Evolutionary conservation across 2,113 vertebrate genomes (phyloP), one percentile per base, ranked within the genome.

Genomic region (Clupea harengus): DNA sequence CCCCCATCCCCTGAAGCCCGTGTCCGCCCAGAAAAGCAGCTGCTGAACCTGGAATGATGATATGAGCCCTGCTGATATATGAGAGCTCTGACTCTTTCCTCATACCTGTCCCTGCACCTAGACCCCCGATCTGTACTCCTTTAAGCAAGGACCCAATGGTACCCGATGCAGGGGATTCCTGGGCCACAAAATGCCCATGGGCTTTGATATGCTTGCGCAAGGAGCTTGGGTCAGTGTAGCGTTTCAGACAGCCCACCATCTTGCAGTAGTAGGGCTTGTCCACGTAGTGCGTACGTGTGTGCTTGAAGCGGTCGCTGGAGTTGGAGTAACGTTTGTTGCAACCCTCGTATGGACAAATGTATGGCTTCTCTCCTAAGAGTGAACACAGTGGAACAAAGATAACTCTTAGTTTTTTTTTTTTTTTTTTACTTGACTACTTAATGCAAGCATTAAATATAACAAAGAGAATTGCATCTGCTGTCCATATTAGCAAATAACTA

Each of bases 231-330:
- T 99, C 98, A 0, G 98, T 99, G 96, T 99, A 99, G 93, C 98
- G 98, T 89, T 99, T 99, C 93, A 97, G 95, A 91, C 98, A 99
- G 91, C 98, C 98, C 0, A 94, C 96, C 98, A 99, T 99, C 96
- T 98, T 99, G 97, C 98, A 99, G 94, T 95, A 97, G 93, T 99
- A 99, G 84, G 98, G 98, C 93, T 98, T 99, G 96, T 99, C 98
- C 91, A 99, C 97, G 2, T 99, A 99, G 95, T 99, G 98, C 3
- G 98, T 99, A 87, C 98, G 98, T 0, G 98, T 99, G 94, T 99
- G 98, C 93, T 99, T 99, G 95, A 99, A 99, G 92, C 98, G 98
- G 94, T 99, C 98, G 1, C 98, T 99, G 6, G 98, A 99, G 95
- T 99, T 99, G 93, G 98, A 99, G 94, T 99, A 99, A 54, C 98